Evolutionary conservation across 2,797 vertebrate genomes (phyloP), one percentile per base, ranked within the genome.

Genomic region (Glossophaga mutica): DNA sequence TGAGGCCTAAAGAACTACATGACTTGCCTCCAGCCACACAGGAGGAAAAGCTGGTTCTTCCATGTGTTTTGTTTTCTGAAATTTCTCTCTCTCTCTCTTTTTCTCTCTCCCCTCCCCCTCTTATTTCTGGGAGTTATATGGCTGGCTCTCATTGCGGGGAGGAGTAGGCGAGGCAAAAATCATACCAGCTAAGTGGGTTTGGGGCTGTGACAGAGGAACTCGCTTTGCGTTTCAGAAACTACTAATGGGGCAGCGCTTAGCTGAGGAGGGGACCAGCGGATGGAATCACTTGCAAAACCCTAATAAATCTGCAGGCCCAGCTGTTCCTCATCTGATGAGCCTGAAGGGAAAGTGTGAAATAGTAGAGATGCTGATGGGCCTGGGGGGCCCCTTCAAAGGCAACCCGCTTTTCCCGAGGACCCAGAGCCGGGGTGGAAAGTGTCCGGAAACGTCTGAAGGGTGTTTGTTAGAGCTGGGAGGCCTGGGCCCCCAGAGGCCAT

Each of bases 281-380:
- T 94, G 91, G 97, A 96, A 93, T 77, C 76, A 59, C 94, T 97
- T 90, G 94, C 71, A 84, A 97, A 94, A 89, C 73, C 59, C 97
- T 93, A 92, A 92, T 97, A 96, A 97, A 95, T 96, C 96, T 93
- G 94, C 73, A 24, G 79, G 52, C 94, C 86, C 96, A 97, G 97
- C 94, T 96, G 94, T 93, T 96, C 94, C 78, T 96, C 97, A 84
- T 97, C 91, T 42, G 94, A 96, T 76, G 87, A 48, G 84, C 94
- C 87, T 90, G 87, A 90, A 96, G 95, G 70, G 94, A 97, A 97
- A 97, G 97, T 97, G 97, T 90, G 81, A 96, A 97, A 97, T 97
- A 97, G 93, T 78, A 55, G 90, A 96, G 91, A 96, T 91, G 96
- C 90, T 96, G 87, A 94, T 44, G 89, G 95, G 89, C 71, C 46